These are phyloP conservation scores for Maconellicoccus hirsutus DNA, from an alignment of 1,140 invertebrate genomes.

Conservation along the genomic window DNA sequence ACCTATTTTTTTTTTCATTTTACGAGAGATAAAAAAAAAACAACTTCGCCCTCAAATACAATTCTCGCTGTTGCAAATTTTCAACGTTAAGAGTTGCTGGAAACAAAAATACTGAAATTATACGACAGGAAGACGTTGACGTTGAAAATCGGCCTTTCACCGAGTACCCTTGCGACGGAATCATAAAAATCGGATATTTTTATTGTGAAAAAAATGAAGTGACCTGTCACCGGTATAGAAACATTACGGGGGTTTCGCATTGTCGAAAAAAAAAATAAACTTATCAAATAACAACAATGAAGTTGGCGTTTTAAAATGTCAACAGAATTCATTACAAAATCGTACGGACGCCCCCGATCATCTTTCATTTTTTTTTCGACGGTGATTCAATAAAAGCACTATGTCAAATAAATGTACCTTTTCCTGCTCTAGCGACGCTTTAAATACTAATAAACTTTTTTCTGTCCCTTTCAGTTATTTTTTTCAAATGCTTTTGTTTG, in stretches of 20 bases:
- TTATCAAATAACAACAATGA: constrained; percentile 17
- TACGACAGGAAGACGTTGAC: constrained; percentile 7
- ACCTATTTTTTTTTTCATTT: constrained; percentile 10
- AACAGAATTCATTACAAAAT: not conserved
- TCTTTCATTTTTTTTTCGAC: not conserved
- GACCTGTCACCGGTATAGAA: constrained; percentile 19
- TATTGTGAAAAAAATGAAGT: constrained; percentile 17
- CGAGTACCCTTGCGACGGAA: not conserved
- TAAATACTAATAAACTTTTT: constrained; percentile 22
- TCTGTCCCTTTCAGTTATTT: not conserved
- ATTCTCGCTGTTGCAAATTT: too few species aligned
- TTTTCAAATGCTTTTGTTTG: constrained; percentile 14
- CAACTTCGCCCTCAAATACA: not conserved
- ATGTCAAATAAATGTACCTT: constrained; percentile 22
- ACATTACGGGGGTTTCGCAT: not conserved
- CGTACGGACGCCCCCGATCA: not conserved
- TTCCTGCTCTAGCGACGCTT: constrained; percentile 11
- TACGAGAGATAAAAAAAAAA: not conserved
- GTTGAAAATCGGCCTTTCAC: not conserved
- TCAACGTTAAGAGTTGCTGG: not conserved
- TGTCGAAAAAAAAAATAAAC: constrained; percentile 5
- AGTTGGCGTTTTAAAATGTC: constrained; percentile 16
- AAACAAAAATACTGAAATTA: not conserved
- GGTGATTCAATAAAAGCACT: constrained; percentile 19
- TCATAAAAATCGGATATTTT: constrained; percentile 15